These are phyloP conservation scores for Drosophila colorata DNA, from an alignment of 2,888 invertebrate genomes.

Conservation along the genomic window DNA sequence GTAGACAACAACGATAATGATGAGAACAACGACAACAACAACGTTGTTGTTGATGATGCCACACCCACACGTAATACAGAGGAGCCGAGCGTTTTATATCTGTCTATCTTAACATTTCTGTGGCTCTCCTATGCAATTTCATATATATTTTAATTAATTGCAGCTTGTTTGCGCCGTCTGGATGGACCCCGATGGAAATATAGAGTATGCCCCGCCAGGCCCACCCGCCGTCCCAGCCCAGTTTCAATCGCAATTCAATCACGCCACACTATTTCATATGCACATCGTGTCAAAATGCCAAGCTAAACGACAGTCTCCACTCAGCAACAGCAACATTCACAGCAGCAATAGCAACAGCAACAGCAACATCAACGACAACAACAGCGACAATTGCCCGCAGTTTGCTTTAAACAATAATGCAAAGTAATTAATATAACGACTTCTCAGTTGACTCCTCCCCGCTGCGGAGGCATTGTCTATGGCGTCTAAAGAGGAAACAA, in stretches of 20 bases:
- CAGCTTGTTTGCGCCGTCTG: constrained; percentile 36
- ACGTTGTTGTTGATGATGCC: constrained; percentile 23
- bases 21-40: constrained; percentile 7
- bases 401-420: constrained; percentile 78
- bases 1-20: constrained; percentile 26
- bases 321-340: constrained; percentile 17
- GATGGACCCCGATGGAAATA: constrained; percentile 20
- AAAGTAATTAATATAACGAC: constrained; percentile 77
- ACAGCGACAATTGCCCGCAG: constrained; percentile 55
- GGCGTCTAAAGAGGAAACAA: constrained; percentile 45
- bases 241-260: constrained; percentile 47
- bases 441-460: constrained; percentile 20
- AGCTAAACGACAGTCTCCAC: constrained; percentile 45
- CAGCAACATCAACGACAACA: constrained; percentile 14
- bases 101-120: constrained; percentile 44
- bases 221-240: background rate
- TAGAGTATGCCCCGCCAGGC: constrained; percentile 19
- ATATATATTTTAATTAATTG: constrained; percentile 68
- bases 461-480: constrained; percentile 41
- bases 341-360: constrained; percentile 5
- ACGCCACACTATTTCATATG: constrained; percentile 51
- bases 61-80: constrained; percentile 55
- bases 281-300: constrained; percentile 48
- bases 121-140: constrained; percentile 47
- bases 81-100: constrained; percentile 23